These are phyloP conservation scores for Tethya wilhelma DNA, from an alignment of 37 sponge, comb jelly and placozoan genomes.

Conservation along the genomic window DNA sequence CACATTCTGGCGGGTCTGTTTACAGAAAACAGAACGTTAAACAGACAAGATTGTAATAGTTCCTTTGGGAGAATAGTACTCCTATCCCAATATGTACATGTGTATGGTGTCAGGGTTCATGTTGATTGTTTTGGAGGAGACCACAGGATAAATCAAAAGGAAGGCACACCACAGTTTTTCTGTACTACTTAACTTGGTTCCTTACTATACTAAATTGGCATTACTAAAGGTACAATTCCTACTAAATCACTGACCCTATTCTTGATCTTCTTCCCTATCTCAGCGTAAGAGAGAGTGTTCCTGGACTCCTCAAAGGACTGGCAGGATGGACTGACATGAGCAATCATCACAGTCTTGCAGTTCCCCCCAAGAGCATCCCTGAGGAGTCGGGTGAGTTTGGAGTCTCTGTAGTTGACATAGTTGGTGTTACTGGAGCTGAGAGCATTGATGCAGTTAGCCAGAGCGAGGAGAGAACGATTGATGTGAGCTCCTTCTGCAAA, in stretches of 20 bases:
- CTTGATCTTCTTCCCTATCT: conserved; percentile 82
- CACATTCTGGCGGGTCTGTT: conserved; percentile 65
- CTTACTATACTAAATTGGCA: too few species aligned
- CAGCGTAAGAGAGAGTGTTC: conserved; percentile 86
- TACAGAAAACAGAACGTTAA: too few species aligned
- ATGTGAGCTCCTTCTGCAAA: conserved; percentile 93
- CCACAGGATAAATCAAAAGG: too few species aligned
- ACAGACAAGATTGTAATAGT: too few species aligned
- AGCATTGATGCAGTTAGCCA: conserved; percentile 92
- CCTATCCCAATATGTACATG: too few species aligned
- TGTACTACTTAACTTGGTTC: too few species aligned
- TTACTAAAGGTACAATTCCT: too few species aligned
- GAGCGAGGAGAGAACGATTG: conserved; percentile 89
- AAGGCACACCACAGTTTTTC: too few species aligned
- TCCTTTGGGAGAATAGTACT: too few species aligned
- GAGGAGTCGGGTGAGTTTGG: conserved; percentile 86
- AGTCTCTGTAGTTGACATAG: conserved; percentile 87
- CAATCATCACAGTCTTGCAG: conserved; percentile 87
- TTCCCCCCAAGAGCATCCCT: conserved; percentile 89
- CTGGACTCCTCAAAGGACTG: conserved; percentile 78
- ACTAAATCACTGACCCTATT: conserved; percentile 79
- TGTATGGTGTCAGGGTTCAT: too few species aligned
- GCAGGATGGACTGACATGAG: conserved; percentile 84
- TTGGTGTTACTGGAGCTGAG: conserved; percentile 51
- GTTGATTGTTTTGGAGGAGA: too few species aligned